Evolutionary conservation across 2,797 vertebrate genomes (phyloP).

Genomic region (Ceryle rudis): DNA sequence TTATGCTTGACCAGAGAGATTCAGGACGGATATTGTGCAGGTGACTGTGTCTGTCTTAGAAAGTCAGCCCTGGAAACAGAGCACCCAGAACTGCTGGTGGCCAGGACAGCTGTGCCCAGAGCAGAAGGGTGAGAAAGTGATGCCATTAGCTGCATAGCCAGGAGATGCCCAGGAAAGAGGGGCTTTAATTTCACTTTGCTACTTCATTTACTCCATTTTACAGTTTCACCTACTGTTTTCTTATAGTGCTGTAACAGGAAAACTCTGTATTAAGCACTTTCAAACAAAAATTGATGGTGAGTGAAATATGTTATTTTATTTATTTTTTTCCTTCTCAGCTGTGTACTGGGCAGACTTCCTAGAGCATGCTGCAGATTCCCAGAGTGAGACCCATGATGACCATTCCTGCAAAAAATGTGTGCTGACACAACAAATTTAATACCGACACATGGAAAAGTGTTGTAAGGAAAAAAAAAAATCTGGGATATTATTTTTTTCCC

Average conservation of each 20-base stretch:
- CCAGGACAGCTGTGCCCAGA: neutral
- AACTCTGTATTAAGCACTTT: neutral
- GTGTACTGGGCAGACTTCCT: neutral
- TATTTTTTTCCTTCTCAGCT: neutral
- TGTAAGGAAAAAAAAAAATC: neutral
- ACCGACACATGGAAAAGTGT: neutral
- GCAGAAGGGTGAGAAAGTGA: neutral
- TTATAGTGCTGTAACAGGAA: neutral
- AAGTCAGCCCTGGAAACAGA: neutral
- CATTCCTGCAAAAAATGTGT: neutral
- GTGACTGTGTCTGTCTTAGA: neutral
- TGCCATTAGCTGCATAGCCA: neutral
- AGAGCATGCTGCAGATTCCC: neutral
- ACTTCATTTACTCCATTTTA: neutral
- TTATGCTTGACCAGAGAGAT: fast-evolving
- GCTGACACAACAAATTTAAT: neutral
- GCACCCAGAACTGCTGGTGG: neutral
- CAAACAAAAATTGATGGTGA: neutral
- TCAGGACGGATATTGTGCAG: neutral
- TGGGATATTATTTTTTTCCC: neutral
- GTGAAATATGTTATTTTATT: neutral
- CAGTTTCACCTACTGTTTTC: neutral
- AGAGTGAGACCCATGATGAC: neutral
- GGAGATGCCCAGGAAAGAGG: neutral
- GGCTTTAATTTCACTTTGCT: neutral